Percentiles rank a stretch among this genome's conserved stretches.
Conservation (phyloP, 2,888 invertebrate genomes). For the Aplocera efformata region DNA sequence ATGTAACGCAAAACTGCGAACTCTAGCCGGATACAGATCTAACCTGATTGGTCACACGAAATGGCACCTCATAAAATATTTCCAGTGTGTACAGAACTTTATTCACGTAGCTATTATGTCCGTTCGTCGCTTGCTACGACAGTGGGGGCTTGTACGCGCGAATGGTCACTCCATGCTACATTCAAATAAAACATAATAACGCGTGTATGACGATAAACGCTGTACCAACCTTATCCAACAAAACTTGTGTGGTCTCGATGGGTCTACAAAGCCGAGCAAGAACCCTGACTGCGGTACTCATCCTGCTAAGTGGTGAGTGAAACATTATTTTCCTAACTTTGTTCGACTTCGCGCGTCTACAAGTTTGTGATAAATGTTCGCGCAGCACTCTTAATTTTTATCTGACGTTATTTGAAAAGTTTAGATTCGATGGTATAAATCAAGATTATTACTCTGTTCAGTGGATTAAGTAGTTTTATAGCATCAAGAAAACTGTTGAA, state of each 20-base stretch:
- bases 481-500: no score
- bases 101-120: constrained; percentile 23
- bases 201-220: neutral
- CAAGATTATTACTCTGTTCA: constrained; percentile 9
- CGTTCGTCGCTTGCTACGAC: constrained; percentile 25
- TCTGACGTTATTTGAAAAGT: constrained; percentile 32
- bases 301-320: constrained; percentile 69
- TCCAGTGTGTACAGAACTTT: constrained; percentile 30
- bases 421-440: constrained; percentile 17
- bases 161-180: constrained; percentile 23
- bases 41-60: neutral
- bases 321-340: constrained; percentile 44
- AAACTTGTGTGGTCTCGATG: constrained; percentile 50
- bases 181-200: constrained; percentile 2
- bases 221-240: constrained; percentile 7
- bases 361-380: constrained; percentile 47
- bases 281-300: constrained; percentile 47
- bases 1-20: no score
- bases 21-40: neutral
- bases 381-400: constrained; percentile 26
- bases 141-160: constrained; percentile 34
- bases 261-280: constrained; percentile 39
- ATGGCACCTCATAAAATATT: constrained; percentile 1
- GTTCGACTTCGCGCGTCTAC: constrained; percentile 33
- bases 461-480: constrained; percentile 1